Percentiles rank a stretch among this genome's conserved stretches.
These are phyloP conservation scores for Eupithecia pulchellata DNA, from an alignment of 2,888 invertebrate species.

Conservation along the genomic window DNA sequence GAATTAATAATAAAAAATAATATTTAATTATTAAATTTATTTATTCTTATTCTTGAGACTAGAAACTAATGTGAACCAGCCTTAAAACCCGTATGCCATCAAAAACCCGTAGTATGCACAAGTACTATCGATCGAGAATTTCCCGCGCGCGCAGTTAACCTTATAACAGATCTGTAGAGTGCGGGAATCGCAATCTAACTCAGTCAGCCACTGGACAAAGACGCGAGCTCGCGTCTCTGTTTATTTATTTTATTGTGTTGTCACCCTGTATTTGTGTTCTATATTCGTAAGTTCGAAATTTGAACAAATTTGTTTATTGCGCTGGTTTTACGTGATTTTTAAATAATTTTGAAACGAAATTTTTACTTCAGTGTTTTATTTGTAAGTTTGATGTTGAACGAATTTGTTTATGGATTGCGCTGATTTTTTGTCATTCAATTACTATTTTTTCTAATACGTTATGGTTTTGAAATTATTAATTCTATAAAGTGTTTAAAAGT, in stretches of 20 bases:
- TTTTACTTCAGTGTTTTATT: not conserved
- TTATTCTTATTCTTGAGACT: too few species aligned
- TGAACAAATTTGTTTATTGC: constrained; percentile 6
- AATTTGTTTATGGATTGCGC: not conserved
- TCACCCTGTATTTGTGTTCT: constrained; percentile 1
- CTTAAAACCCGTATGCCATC: constrained; percentile 3
- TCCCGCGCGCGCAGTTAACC: constrained; percentile 68
- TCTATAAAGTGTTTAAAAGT: not conserved
- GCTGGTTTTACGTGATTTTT: constrained; percentile 1
- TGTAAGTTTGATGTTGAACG: not conserved
- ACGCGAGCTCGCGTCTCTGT: constrained; percentile 61
- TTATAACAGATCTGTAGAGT: constrained; percentile 78
- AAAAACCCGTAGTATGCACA: not conserved
- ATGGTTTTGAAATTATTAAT: not conserved
- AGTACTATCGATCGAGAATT: constrained; percentile 66
- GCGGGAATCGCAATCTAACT: constrained; percentile 66
- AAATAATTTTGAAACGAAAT: too few species aligned
- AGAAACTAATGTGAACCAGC: not conserved
- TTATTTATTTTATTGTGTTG: constrained; percentile 60
- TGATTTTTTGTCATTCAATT: not conserved
- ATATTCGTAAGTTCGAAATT: not conserved
- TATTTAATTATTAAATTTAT: too few species aligned
- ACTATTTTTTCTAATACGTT: too few species aligned
- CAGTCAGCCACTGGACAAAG: constrained; percentile 76
- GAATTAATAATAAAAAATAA: too few species aligned